These are phyloP conservation scores for Anabas testudineus DNA, from an alignment of 2,797 vertebrate species.

Conservation along the genomic window DNA sequence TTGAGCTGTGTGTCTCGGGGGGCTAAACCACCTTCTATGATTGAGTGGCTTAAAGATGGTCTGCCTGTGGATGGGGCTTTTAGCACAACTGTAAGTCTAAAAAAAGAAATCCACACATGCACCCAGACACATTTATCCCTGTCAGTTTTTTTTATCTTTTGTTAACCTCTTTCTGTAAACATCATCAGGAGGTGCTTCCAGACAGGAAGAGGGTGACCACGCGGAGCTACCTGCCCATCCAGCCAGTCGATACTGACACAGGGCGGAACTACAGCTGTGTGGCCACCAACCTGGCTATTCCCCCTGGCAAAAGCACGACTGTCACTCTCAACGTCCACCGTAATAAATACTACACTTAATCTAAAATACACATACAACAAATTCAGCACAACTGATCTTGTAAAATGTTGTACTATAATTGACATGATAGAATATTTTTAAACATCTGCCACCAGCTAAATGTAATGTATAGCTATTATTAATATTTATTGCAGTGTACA, in stretches of 20 bases:
- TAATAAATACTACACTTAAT: conserved; percentile 70
- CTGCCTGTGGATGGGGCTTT: conserved; percentile 87
- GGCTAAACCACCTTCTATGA: conserved; percentile 91
- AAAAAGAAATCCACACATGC: background rate
- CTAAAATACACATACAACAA: background rate
- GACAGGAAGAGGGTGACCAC: conserved; percentile 95
- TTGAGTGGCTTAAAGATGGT: conserved; percentile 92
- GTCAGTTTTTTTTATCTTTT: background rate
- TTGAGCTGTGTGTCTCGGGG: conserved; percentile 92
- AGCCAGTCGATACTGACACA: conserved; percentile 90
- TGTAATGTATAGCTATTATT: conserved; percentile 19
- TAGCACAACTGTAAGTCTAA: conserved; percentile 86
- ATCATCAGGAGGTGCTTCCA: conserved; percentile 86
- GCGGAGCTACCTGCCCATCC: conserved; percentile 89
- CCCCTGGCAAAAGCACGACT: conserved; percentile 88
- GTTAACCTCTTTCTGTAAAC: background rate
- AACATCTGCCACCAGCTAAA: conserved; percentile 34
- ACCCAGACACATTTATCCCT: background rate
- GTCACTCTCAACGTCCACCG: conserved; percentile 94
- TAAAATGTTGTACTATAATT: background rate
- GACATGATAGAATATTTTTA: background rate
- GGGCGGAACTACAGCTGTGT: conserved; percentile 92
- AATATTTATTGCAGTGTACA: conserved; percentile 41
- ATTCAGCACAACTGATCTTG: background rate
- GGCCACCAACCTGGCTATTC: conserved; percentile 88